A percentile compares a stretch with the other conserved stretches of the same genome.
Conservation (phyloP, 2,113 vertebrate species). For the Prunella himalayana region DNA sequence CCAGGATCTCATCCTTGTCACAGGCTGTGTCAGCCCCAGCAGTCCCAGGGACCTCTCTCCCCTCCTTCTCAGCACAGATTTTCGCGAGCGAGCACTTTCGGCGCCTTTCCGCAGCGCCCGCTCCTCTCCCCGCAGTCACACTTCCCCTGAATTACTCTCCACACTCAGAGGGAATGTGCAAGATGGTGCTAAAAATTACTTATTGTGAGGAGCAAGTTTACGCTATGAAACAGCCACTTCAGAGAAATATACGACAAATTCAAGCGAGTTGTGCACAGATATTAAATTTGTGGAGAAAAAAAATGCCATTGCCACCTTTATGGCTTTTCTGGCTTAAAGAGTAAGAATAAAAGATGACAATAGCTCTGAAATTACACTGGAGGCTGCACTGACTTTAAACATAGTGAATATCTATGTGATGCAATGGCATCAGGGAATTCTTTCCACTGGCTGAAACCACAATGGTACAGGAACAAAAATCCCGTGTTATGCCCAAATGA, state of each 20-base stretch:
- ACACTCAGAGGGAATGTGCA: neutral
- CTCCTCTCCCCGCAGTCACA: neutral
- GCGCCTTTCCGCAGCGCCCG: neutral
- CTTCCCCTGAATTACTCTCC: neutral
- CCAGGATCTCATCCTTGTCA: neutral
- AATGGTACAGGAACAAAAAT: neutral
- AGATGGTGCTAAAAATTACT: slow-evolving; percentile 23
- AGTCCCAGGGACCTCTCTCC: rapidly evolving
- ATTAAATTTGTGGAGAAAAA: neutral
- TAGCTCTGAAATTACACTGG: slow-evolving; percentile 24
- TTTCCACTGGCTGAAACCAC: slow-evolving; percentile 1
- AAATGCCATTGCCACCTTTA: neutral
- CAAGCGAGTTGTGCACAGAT: neutral
- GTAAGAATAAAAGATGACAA: slow-evolving; percentile 22
- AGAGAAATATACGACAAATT: slow-evolving; percentile 27
- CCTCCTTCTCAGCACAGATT: neutral
- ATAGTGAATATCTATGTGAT: slow-evolving; percentile 21
- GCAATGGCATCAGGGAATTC: slow-evolving; percentile 41
- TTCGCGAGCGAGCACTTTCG: neutral
- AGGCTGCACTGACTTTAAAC: slow-evolving; percentile 47
- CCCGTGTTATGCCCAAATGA: rapidly evolving
- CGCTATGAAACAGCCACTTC: slow-evolving; percentile 11
- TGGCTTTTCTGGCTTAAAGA: slow-evolving; percentile 3
- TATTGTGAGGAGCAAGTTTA: slow-evolving; percentile 34
- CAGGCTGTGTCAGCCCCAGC: neutral